Conservation (phyloP, 2,113 vertebrate species). For the Atrichornis clamosus region DNA sequence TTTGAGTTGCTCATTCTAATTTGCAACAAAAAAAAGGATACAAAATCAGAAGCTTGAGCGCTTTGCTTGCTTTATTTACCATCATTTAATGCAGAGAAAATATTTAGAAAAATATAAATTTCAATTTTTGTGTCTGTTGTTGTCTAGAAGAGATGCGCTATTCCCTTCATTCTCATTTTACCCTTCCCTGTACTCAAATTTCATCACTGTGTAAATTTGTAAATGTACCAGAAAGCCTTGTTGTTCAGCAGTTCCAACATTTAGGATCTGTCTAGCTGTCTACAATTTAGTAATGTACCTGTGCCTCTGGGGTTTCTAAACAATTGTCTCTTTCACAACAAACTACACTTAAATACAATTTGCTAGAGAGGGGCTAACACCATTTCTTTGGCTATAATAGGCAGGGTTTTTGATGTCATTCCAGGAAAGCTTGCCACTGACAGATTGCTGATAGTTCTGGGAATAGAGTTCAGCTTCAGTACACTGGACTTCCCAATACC, state of each 20-base stretch:
- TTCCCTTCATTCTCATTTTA: background rate
- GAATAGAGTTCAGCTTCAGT: conserved; percentile 49
- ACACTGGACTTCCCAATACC: conserved; percentile 17
- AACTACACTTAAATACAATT: background rate
- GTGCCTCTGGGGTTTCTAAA: background rate
- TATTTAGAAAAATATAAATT: background rate
- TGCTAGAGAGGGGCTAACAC: background rate
- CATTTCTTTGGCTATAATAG: background rate
- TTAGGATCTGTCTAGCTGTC: background rate
- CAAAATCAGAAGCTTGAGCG: background rate
- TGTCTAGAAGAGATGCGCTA: background rate
- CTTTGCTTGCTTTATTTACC: background rate
- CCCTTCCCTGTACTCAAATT: background rate
- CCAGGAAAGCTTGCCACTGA: conserved; percentile 45
- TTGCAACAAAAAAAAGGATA: background rate
- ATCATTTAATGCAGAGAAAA: background rate
- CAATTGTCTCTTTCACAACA: background rate
- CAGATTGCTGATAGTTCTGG: conserved; percentile 57
- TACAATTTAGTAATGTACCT: background rate
- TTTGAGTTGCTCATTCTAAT: background rate
- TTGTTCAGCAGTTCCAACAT: background rate
- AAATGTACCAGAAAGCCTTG: background rate
- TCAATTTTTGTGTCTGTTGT: background rate
- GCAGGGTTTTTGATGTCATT: background rate
- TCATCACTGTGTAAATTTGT: background rate